phyloP scores from a whole-genome alignment of 1,140 invertebrate genomes.

The Euwallacea fornicatus region DNA sequence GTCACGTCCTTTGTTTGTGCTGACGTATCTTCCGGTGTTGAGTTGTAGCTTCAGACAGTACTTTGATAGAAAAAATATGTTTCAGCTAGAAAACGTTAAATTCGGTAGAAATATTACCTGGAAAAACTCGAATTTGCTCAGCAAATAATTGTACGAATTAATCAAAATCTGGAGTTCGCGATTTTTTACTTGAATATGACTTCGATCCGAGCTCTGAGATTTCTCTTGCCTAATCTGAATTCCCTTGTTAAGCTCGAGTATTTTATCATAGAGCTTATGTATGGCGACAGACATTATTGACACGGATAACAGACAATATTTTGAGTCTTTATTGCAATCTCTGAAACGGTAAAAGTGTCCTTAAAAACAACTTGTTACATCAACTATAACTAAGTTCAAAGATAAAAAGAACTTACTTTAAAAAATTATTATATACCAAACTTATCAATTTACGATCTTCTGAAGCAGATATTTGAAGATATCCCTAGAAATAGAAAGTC shows the following conservation, averaged over 20 bases:
- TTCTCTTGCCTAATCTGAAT: not conserved
- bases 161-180: not conserved
- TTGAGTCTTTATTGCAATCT: not conserved
- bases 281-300: not conserved
- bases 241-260: not conserved
- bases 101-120: not conserved
- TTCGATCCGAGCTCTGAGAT: not conserved
- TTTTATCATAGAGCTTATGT: constrained; percentile 1
- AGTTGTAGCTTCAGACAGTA: too few species aligned
- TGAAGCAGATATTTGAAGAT: not conserved
- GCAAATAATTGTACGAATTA: not conserved
- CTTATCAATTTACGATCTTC: not conserved
- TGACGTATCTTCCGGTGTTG: too few species aligned
- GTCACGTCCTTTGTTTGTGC: not conserved
- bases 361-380: not conserved
- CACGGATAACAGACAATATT: constrained; percentile 1
- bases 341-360: not conserved
- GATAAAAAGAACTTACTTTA: not conserved
- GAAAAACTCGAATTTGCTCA: not conserved
- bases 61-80: too few species aligned
- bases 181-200: not conserved
- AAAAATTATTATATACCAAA: not conserved
- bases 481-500: not conserved
- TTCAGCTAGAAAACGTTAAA: too few species aligned
- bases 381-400: not conserved